Evolutionary conservation across 2,888 invertebrate genomes (phyloP), one percentile per base, ranked within the genome.

Genomic region (Drosophila nr. medialis): DNA sequence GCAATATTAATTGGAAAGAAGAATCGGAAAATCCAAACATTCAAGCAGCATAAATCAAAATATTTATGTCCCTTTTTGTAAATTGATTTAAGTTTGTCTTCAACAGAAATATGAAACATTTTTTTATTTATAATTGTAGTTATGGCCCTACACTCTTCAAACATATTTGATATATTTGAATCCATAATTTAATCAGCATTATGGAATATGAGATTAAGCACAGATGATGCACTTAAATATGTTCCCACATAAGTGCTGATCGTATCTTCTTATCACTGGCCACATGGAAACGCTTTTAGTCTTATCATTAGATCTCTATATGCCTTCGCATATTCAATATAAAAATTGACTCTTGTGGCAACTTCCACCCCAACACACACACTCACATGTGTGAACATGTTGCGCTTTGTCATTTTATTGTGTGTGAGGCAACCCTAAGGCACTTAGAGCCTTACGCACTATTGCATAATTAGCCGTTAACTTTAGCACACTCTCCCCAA

Each of bases 401-500:
- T 40, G 64, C 64, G 65, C 45, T 63, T 51, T 74, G 51, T 60
- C 62, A 40, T 34, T n/a, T 34, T 59, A 55, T 42, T 49, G 49
- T 66, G 38, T 63, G 42, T 49, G 27, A 36, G 48, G 56, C 63
- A 69, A 69, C 69, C 80, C 76, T 45, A 30, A 45, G 51, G 75
- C 83, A 76, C 58, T 71, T 72, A 64, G 58, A 62, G 62, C 71
- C 70, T 69, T 74, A 72, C 76, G 75, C 89, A 70, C 83, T 86
- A 81, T 60, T 81, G 84, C 84, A 84, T 89, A 84, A 84, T 86
- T 84, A 89, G 86, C 64, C 62, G 75, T 68, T 77, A 59, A 72
- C 79, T 76, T 78, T 62, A 29, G 59, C 64, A 68, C 50, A 29
- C 42, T 61, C 51, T 27, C 34, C 21, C 38, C 38, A 24, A 5